Base-by-base conservation (phyloP, 2,113 vertebrate species). In the Phodopus roborovskii region DNA sequence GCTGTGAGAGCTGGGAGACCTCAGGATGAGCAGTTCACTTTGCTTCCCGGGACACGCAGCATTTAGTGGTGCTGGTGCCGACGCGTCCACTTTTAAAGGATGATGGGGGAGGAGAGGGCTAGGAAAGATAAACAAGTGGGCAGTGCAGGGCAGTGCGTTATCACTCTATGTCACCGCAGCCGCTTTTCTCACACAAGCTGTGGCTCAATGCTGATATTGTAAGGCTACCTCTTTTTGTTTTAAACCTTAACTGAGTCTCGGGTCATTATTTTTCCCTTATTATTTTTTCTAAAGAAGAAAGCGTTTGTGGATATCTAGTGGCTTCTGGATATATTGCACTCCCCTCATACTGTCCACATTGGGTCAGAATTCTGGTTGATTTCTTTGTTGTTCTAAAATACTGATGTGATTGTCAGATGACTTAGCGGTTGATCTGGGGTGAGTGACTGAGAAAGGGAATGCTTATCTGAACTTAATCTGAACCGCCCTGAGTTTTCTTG, bases 381-480 rank as follows among this genome's bases (percentile, higher is more conserved):
- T 92, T 93, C 91, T 92, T 94, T 82, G 39, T 77, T 81, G 16
- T 88, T 60, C 75, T 75, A 8, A 71, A 95, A 74, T 81, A 94
- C 78, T 91, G 82, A 97, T 95, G 95, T 94, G 94, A 94, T 53
- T 53, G 91, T 97, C 92, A 93, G 89, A 95, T 88, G 95, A 90
- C 94, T 98, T 95, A 36, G 96, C 82, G 96, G 96, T 97, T 97
- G 86, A 71, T 97, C 97, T 98, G 97, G 97, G 94, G 8, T 66
- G 70, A 88, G 50, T 30, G 73, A 75, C 90, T 97, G 74, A 96
- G 90, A 68, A 95, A 94, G 56, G 90, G 97, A 75, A 96, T 22
- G 95, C 93, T 97, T 96, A 98, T 98, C 97, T 98, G 97, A 98
- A 98, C 97, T 98, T 94, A 95, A 97, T 98, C 97, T 98, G 97